Evolutionary conservation across 2,888 invertebrate genomes (phyloP).

Genomic region (Himalopsyche anomala): DNA sequence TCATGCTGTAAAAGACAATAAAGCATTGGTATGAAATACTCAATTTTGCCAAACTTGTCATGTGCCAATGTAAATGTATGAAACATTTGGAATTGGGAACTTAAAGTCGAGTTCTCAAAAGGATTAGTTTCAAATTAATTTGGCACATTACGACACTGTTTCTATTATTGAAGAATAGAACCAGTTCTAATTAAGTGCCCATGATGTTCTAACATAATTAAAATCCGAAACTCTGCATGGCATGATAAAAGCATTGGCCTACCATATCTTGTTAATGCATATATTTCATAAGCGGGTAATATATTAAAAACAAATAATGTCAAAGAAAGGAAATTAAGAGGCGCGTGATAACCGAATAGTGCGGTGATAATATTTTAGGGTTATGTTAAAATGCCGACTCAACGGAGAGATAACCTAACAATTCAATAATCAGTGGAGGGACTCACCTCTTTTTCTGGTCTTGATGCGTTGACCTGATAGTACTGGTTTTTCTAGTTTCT

Average conservation of each 20-base stretch:
- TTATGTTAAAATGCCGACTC: slow-evolving; percentile 15
- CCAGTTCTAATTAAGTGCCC: slow-evolving; percentile 46
- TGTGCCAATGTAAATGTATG: not conserved
- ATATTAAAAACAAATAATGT: no score
- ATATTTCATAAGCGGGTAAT: no score
- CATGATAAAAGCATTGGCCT: not conserved
- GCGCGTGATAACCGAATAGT: no score
- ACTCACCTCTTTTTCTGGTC: slow-evolving; percentile 99
- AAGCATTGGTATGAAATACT: no score
- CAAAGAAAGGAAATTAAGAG: no score
- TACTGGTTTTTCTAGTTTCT: slow-evolving; percentile 99
- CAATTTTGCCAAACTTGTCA: no score
- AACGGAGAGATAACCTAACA: slow-evolving; percentile 15
- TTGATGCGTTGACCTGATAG: slow-evolving; percentile 99
- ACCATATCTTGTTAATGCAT: no score
- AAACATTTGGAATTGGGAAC: slow-evolving; percentile 44
- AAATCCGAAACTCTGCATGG: not conserved
- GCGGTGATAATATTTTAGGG: no score
- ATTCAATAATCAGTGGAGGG: not conserved
- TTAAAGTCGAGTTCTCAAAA: not conserved
- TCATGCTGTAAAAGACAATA: no score
- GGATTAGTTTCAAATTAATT: slow-evolving; percentile 45
- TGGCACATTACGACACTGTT: slow-evolving; percentile 46
- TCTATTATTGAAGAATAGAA: slow-evolving; percentile 32
- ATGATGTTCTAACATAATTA: not conserved